These are phyloP conservation scores for Cygnus atratus DNA, from an alignment of 2,113 vertebrate genomes.

Conservation along the genomic window DNA sequence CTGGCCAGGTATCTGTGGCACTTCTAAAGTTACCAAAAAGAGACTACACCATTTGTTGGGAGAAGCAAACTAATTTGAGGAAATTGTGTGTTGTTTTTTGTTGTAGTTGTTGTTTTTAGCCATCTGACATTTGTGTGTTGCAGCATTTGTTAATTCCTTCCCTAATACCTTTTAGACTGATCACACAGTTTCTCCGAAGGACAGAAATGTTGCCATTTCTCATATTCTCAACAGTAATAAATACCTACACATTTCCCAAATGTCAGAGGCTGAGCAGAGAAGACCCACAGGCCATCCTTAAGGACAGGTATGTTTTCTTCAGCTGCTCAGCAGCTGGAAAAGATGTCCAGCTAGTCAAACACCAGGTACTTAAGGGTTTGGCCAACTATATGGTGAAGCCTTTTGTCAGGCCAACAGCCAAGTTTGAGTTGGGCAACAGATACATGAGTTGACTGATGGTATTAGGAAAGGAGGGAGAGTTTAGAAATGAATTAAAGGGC, in stretches of 20 bases:
- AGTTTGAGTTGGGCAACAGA: not conserved
- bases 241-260: not conserved
- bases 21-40: not conserved
- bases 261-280: not conserved
- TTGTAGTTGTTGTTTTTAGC: not conserved
- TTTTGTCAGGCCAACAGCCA: not conserved
- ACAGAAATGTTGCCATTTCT: not conserved
- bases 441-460: not conserved
- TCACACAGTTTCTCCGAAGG: not conserved
- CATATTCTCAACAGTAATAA: not conserved
- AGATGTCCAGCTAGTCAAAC: not conserved
- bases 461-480: not conserved
- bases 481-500: accelerated
- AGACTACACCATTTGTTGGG: accelerated
- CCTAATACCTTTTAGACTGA: not conserved
- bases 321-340: not conserved
- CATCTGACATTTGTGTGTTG: not conserved
- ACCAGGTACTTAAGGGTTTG: not conserved
- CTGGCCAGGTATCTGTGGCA: not conserved
- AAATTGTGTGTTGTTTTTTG: accelerated
- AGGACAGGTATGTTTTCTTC: not conserved
- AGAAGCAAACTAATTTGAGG: not conserved
- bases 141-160: not conserved
- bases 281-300: not conserved
- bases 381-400: not conserved